These are phyloP conservation scores for Trachelus iudaicus DNA, from an alignment of 2,888 invertebrate species.

Conservation along the genomic window DNA sequence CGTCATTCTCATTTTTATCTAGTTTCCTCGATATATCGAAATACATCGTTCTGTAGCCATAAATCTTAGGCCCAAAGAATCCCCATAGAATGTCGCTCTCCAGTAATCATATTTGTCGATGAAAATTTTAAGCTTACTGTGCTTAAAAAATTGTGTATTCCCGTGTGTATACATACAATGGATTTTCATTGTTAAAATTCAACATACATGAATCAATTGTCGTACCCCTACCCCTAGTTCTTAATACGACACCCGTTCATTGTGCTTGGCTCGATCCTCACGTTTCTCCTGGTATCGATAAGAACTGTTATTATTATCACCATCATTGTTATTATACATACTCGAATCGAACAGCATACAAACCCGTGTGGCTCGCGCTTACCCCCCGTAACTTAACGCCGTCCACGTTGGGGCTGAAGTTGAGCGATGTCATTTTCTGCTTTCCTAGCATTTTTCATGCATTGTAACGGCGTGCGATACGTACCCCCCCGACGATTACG, in stretches of 20 bases:
- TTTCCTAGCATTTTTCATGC: not conserved
- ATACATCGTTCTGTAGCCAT: not conserved
- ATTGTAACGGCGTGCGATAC: not conserved
- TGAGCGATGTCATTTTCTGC: not conserved
- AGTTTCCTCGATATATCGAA: not conserved
- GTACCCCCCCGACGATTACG: not conserved
- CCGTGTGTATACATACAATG: not conserved
- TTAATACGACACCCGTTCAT: not conserved
- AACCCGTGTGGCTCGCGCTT: not conserved
- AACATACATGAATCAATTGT: not conserved
- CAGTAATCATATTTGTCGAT: not conserved
- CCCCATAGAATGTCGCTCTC: not conserved
- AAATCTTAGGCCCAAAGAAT: not conserved
- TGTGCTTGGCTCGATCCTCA: not conserved
- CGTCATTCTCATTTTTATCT: not conserved
- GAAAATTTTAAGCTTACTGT: too few relatives aligned
- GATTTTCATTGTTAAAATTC: not conserved
- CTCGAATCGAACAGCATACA: not conserved
- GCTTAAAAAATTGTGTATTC: too few relatives aligned
- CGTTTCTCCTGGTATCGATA: not conserved
- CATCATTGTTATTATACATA: not conserved
- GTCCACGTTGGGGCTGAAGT: not conserved
- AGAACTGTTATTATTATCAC: not conserved
- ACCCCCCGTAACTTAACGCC: not conserved
- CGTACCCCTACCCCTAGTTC: not conserved